Evolutionary conservation across 2,797 vertebrate genomes (phyloP), one percentile per base, ranked within the genome.

Genomic region (Catamblyrhynchus diadema): DNA sequence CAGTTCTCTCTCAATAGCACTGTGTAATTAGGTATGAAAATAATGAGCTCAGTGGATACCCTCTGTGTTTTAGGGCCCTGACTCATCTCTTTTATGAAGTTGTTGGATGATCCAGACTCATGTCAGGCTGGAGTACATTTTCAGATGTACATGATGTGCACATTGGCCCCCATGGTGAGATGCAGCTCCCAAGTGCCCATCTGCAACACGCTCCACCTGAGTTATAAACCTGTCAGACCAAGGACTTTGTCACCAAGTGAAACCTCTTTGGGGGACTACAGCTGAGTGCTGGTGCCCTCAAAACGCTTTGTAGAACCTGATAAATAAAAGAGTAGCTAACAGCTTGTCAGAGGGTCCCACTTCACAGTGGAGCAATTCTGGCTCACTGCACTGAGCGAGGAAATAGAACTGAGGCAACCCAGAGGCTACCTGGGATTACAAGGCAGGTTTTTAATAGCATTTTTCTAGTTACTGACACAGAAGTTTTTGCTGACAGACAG

Each of bases 401-500:
- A 77, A 90, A 47, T 3, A 74, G 74, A 78, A 88, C 14, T 23
- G 90, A 95, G 56, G 57, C 83, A 84, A 78, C 73, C 95, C 91
- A 95, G 91, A 88, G 96, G 91, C 93, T 67, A 91, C 65, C 60
- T 66, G 88, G 81, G 95, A 94, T 96, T 94, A 96, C 60, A 81
- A 87, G 84, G 79, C 77, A 84, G 88, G 79, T 80, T 91, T 94
- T 96, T 97, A 96, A 97, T 87, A 94, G 95, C 81, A 83, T 81
- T 91, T 94, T 92, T 94, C 88, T 96, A 97, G 96, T 96, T 96
- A 96, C 83, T 71, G 85, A 91, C 92, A 95, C 87, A 89, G 50
- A 88, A 51, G 64, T 37, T 94, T 97, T 81, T 95, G 95, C 95
- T 97, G 96, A 95, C 94, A 96, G 96, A 95, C 89, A 91, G 56